Conservation (phyloP, 2,113 vertebrate species). For the Solea senegalensis region DNA sequence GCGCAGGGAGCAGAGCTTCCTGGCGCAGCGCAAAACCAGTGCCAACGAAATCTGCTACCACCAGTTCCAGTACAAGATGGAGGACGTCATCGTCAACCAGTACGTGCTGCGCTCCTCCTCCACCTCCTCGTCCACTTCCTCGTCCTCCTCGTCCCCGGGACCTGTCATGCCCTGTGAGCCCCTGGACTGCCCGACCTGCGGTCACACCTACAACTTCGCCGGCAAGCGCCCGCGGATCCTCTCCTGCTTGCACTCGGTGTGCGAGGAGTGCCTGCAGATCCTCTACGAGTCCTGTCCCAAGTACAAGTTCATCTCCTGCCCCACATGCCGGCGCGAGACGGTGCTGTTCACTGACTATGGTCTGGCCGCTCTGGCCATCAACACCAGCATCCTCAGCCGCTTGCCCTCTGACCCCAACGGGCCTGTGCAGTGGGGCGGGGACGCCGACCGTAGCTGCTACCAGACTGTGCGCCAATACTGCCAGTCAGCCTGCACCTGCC, state of each 20-base stretch:
- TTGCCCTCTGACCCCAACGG: slow-evolving; percentile 90
- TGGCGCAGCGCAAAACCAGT: slow-evolving; percentile 90
- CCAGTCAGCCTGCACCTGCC: slow-evolving; percentile 96
- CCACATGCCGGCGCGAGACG: slow-evolving; percentile 95
- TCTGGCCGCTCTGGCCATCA: slow-evolving; percentile 95
- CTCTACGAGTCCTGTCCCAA: slow-evolving; percentile 99
- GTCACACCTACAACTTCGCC: slow-evolving; percentile 95
- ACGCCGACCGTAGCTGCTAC: slow-evolving; percentile 98
- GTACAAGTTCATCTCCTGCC: slow-evolving; percentile 99
- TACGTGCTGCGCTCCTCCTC: slow-evolving; percentile 88
- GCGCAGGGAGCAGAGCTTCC: slow-evolving; percentile 86
- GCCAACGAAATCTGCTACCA: slow-evolving; percentile 92
- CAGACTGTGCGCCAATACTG: slow-evolving; percentile 99
- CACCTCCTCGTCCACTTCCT: slow-evolving; percentile 77
- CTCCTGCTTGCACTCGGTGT: slow-evolving; percentile 97
- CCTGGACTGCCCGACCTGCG: slow-evolving; percentile 96
- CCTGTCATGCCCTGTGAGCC: slow-evolving; percentile 89
- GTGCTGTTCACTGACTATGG: slow-evolving; percentile 99
- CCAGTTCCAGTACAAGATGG: slow-evolving; percentile 91
- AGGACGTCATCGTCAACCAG: slow-evolving; percentile 97
- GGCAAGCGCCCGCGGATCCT: slow-evolving; percentile 96
- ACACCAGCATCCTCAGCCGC: slow-evolving; percentile 97
- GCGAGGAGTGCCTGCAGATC: slow-evolving; percentile 98
- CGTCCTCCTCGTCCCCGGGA: slow-evolving; percentile 76
- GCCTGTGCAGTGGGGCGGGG: slow-evolving; percentile 92